Conservation (phyloP, 2,888 invertebrate genomes). For the Heteromyza rotundicornis region DNA sequence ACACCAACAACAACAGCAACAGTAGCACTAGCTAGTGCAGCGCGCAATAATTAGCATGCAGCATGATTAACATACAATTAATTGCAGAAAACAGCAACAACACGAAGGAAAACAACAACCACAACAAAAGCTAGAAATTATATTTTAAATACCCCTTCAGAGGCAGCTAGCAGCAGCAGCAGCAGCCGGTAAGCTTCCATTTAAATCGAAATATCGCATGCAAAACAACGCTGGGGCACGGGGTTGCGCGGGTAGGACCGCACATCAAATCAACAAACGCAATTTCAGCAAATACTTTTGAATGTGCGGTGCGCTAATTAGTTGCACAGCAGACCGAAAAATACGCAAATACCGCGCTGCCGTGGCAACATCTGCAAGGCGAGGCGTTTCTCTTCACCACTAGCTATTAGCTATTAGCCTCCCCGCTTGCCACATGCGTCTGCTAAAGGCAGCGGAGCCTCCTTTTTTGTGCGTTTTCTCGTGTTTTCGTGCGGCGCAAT, state of each 20-base stretch:
- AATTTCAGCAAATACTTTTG: slow-evolving; percentile 14
- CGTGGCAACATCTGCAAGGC: too few relatives aligned
- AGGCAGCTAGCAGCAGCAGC: neutral
- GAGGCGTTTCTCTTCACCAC: too few relatives aligned
- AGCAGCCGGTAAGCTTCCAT: slow-evolving; percentile 3
- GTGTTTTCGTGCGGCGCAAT: too few relatives aligned
- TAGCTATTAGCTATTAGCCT: too few relatives aligned
- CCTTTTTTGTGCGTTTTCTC: too few relatives aligned
- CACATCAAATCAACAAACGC: neutral
- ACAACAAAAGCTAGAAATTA: slow-evolving; percentile 30
- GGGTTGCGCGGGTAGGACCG: too few relatives aligned
- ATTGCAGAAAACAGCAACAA: slow-evolving; percentile 34
- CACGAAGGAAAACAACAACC: slow-evolving; percentile 29
- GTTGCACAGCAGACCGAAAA: slow-evolving; percentile 55
- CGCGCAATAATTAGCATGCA: slow-evolving; percentile 49
- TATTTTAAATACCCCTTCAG: slow-evolving; percentile 21
- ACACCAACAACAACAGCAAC: slow-evolving; percentile 14
- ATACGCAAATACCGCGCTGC: slow-evolving; percentile 52
- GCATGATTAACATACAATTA: slow-evolving; percentile 55
- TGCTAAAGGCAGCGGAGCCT: too few relatives aligned
- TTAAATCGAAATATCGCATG: slow-evolving; percentile 40
- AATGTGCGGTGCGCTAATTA: slow-evolving; percentile 50
- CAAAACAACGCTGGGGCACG: slow-evolving; percentile 42
- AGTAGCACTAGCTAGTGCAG: neutral
- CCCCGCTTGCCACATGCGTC: too few relatives aligned